phyloP scores from a whole-genome alignment of 2,797 vertebrate genomes.

The Molossus alvarezi region DNA sequence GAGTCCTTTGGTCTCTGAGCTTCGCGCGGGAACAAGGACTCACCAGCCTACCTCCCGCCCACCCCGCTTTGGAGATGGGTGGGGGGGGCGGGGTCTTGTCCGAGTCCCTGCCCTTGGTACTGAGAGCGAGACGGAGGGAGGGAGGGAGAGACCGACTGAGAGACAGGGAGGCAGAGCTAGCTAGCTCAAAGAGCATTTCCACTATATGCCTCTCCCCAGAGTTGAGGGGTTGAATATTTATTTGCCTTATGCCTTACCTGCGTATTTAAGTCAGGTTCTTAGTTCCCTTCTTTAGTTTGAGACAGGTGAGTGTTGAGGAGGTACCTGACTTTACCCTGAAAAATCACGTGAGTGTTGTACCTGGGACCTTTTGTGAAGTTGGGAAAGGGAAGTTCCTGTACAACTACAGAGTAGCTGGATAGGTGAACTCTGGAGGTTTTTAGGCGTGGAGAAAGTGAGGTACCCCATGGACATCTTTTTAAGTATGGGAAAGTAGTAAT shows the following conservation, averaged over 20 bases:
- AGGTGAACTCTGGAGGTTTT: conserved; percentile 55
- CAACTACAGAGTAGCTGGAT: conserved; percentile 62
- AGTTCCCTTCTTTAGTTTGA: conserved; percentile 42
- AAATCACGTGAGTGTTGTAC: conserved; percentile 75
- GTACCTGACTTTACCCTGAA: conserved; percentile 48
- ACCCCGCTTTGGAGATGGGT: conserved; percentile 71
- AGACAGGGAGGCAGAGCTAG: neutral
- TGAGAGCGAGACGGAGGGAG: conserved; percentile 67
- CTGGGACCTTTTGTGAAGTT: conserved; percentile 78
- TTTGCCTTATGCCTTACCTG: conserved; percentile 23
- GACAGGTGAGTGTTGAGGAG: conserved; percentile 65
- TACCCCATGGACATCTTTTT: conserved; percentile 11
- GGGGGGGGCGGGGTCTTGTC: conserved; percentile 81
- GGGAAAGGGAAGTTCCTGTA: conserved; percentile 80
- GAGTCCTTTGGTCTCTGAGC: conserved; percentile 76
- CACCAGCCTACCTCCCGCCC: conserved; percentile 81
- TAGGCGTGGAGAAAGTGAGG: conserved; percentile 59
- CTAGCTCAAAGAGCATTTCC: neutral
- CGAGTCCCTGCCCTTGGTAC: conserved; percentile 87
- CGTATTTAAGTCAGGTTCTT: conserved; percentile 21
- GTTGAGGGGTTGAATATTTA: conserved; percentile 15
- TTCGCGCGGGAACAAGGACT: conserved; percentile 84
- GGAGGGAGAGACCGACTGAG: neutral
- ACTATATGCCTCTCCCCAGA: neutral
- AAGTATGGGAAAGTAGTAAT: conserved; percentile 34